phyloP scores from a whole-genome alignment of 2,113 vertebrate species.

The Thymallus thymallus region DNA sequence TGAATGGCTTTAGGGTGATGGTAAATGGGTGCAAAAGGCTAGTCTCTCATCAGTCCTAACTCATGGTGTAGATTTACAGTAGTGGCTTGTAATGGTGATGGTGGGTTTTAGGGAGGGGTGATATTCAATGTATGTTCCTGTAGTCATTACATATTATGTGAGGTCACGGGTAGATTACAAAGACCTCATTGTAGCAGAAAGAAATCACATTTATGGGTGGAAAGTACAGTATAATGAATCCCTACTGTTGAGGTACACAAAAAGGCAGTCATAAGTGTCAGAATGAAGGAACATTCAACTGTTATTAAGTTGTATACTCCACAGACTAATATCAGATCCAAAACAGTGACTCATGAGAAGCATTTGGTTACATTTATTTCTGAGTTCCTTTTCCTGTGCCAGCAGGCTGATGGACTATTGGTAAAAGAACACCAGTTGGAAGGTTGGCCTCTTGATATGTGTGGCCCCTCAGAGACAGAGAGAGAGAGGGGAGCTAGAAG shows the following conservation, averaged over 20 bases:
- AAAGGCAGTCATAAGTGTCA: conserved; percentile 42
- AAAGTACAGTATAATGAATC: conserved; percentile 38
- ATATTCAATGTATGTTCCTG: conserved; percentile 7
- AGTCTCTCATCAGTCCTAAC: background rate
- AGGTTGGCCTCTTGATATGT: conserved; percentile 47
- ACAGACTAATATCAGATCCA: conserved; percentile 43
- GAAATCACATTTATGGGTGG: conserved; percentile 9
- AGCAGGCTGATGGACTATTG: conserved; percentile 45
- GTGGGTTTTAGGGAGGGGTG: background rate
- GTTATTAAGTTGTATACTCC: conserved; percentile 37
- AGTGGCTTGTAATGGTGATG: background rate
- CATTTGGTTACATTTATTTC: conserved; percentile 42
- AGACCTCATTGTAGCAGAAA: conserved; percentile 49
- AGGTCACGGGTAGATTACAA: conserved; percentile 52
- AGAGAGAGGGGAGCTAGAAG: conserved; percentile 8
- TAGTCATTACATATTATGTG: background rate
- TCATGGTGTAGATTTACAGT: background rate
- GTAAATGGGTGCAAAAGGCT: conserved; percentile 1
- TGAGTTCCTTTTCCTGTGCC: conserved; percentile 54
- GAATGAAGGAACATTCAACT: conserved; percentile 43
- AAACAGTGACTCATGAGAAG: conserved; percentile 51
- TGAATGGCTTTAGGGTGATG: background rate
- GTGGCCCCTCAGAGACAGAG: too few relatives aligned
- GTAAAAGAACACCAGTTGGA: conserved; percentile 53
- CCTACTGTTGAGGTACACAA: conserved; percentile 18